Evolutionary conservation across 2,113 vertebrate genomes (phyloP), one percentile per base, ranked within the genome.

Genomic region (Tichodroma muraria): DNA sequence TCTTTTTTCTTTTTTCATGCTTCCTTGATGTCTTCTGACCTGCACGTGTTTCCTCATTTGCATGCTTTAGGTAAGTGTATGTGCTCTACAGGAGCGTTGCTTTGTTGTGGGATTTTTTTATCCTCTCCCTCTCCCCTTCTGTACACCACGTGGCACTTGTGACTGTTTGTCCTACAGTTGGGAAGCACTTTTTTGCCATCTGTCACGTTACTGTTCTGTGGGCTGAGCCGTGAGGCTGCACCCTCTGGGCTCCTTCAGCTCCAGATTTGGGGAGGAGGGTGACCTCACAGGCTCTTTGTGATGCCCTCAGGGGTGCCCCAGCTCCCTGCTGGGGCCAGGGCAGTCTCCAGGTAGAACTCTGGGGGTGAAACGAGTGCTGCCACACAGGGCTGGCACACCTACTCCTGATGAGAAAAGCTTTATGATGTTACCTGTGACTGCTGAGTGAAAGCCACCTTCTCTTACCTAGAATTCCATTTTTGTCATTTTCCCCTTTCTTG

Each of bases 41-140:
- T 27, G 61, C 88, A 38, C 30, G 6, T 33, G 21, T 82, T 45
- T 60, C 33, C 28, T 76, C 47, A 4, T 80, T 40, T 66, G 11
- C 65, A 21, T 3, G 69, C 59, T 57, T 75, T 65, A 97, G 97
- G 97, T 97, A 80, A 96, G 97, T 95, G 38, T 28, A 1, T 30
- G 8, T 57, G 38, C 71, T 94, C 37, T 45, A 15, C 61, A 52
- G 37, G 21, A 76, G 6, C 4, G 4, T 40, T 45, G 33, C 52
- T 88, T 49, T 37, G 3, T 15, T 79, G 31, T 38, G 59, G 38
- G n/a, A 8, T 52, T 15, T 75, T 75, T 81, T 47, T 25, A 17
- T 49, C 31, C 53, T 49, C 21, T 65, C 70, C 23, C 17, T 57
- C 25, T 60, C 35, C 44, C 33, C 38, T 83, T 63, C 49, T 72